Conservation (phyloP, 2,888 invertebrate species). For the Ptychoptera albimana region DNA sequence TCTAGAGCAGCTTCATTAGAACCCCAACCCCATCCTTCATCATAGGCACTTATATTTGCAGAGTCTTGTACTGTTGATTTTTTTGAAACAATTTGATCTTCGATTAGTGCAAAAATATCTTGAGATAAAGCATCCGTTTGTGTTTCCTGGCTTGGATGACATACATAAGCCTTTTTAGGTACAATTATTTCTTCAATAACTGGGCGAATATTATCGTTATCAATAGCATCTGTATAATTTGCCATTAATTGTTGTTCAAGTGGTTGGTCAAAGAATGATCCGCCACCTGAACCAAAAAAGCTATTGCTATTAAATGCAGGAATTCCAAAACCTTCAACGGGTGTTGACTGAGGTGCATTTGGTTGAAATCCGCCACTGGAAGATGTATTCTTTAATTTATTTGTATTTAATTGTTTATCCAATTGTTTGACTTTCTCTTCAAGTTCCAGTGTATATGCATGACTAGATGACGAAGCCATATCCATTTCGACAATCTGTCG, state of each 20-base stretch:
- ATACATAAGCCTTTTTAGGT: slow-evolving; percentile 38
- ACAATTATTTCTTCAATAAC: slow-evolving; percentile 31
- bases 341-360: no score
- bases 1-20: slow-evolving; percentile 35
- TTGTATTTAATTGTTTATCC: slow-evolving; percentile 10
- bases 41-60: slow-evolving; percentile 22
- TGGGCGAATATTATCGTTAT: slow-evolving; percentile 15
- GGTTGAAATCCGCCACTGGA: slow-evolving; percentile 12
- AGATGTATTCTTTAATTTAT: no score
- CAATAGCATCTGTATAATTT: slow-evolving; percentile 6
- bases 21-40: slow-evolving; percentile 46
- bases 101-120: slow-evolving; percentile 17
- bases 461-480: no score
- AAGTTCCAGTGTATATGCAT: slow-evolving; percentile 7
- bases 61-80: slow-evolving; percentile 1
- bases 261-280: no score
- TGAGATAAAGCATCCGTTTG: slow-evolving; percentile 1
- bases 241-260: neutral
- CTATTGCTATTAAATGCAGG: neutral
- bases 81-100: slow-evolving; percentile 17
- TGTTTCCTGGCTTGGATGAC: slow-evolving; percentile 23
- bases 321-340: neutral
- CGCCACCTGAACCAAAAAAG: neutral
- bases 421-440: slow-evolving; percentile 8
- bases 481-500: no score